A percentile compares a stretch with the other conserved stretches of the same genome.
These are phyloP conservation scores for Emys orbicularis DNA, from an alignment of 2,797 vertebrate species.

Conservation along the genomic window DNA sequence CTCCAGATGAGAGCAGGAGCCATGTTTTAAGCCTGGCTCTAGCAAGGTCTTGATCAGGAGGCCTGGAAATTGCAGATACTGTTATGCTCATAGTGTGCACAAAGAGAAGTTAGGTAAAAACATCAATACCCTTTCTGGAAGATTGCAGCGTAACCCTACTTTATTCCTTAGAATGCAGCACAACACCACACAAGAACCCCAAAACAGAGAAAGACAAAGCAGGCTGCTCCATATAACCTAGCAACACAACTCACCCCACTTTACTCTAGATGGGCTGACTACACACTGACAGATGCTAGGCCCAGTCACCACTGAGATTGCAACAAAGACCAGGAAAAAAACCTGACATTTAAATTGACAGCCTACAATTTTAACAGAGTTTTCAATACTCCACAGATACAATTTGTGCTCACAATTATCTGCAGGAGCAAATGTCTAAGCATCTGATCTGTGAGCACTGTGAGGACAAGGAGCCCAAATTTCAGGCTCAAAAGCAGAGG, in stretches of 20 bases:
- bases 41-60: neutral
- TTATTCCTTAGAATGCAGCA: neutral
- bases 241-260: neutral
- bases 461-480: neutral
- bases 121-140: neutral
- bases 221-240: neutral
- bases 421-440: neutral
- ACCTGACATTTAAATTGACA: neutral
- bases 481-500: neutral
- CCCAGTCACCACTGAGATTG: neutral
- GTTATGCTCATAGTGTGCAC: neutral
- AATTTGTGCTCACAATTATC: neutral
- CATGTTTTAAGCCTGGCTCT: neutral
- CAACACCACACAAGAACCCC: neutral
- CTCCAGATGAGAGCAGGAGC: neutral
- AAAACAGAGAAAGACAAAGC: neutral
- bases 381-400: neutral
- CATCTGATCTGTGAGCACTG: neutral
- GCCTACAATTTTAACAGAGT: neutral
- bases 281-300: neutral
- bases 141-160: neutral
- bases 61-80: neutral
- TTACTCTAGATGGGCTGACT: neutral
- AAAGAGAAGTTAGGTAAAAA: neutral
- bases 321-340: neutral